phyloP scores from a whole-genome alignment of 2,888 invertebrate species.

The Cephus pygmeus region DNA sequence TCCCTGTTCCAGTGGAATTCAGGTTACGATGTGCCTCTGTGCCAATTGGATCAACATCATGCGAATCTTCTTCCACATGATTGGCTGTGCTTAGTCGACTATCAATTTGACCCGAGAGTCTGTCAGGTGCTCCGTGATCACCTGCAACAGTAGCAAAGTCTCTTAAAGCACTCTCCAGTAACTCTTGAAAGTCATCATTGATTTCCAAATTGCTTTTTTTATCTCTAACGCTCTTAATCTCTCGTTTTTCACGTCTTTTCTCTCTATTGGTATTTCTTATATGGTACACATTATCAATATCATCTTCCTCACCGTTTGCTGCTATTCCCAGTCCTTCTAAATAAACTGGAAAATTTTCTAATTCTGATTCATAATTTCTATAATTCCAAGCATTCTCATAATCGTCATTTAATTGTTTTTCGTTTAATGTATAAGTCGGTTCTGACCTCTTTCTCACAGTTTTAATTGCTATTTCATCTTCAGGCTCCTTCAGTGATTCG shows the following conservation, averaged over 20 bases:
- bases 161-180: neutral
- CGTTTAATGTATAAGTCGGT: neutral
- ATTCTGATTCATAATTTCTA: neutral
- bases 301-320: constrained; percentile 2
- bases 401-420: constrained; percentile 9
- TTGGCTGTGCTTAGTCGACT: neutral
- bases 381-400: constrained; percentile 9
- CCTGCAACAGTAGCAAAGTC: constrained; percentile 5
- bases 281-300: constrained; percentile 9
- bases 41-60: neutral
- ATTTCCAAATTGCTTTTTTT: constrained; percentile 10
- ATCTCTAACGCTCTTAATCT: neutral
- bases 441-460: constrained; percentile 24
- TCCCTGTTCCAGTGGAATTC: neutral
- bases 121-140: constrained; percentile 1
- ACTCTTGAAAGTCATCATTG: constrained; percentile 7
- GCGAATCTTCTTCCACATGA: neutral
- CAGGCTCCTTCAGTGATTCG: neutral
- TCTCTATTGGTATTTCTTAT: neutral
- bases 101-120: neutral
- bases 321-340: neutral
- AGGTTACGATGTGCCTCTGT: neutral
- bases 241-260: constrained; percentile 7
- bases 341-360: neutral
- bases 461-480: neutral